A percentile compares a stretch with the other conserved stretches of the same genome.
Evolutionary conservation across 2,113 vertebrate species (phyloP).

Genomic region (Labeo catla): DNA sequence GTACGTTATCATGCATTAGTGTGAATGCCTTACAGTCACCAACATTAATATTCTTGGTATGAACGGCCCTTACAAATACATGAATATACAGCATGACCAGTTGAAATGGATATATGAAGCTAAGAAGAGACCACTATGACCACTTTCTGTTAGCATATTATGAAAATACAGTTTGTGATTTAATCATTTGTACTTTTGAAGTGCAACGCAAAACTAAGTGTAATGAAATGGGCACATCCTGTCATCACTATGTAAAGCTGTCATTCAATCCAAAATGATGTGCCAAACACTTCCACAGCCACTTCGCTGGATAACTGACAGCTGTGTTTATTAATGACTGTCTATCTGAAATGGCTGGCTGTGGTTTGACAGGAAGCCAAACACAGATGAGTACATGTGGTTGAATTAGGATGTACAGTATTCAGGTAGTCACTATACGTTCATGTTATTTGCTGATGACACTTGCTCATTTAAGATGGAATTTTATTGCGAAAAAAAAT

Average conservation of each 20-base stretch:
- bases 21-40: no score
- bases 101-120: no score
- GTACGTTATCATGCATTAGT: no score
- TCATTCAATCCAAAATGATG: neutral
- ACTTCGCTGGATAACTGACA: constrained; percentile 1
- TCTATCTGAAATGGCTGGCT: neutral
- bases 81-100: no score
- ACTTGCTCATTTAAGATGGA: neutral
- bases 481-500: no score
- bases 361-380: constrained; percentile 4
- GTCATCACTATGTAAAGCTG: neutral
- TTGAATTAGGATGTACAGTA: neutral
- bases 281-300: neutral
- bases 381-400: neutral
- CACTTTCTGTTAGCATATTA: neutral
- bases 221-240: neutral
- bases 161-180: neutral
- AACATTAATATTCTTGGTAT: no score
- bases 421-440: neutral
- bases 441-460: neutral
- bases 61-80: no score
- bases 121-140: neutral
- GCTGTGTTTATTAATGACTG: neutral
- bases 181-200: neutral
- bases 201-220: neutral